These are phyloP conservation scores for Cephalopterus ornatus DNA, from an alignment of 2,113 vertebrate genomes.

Conservation along the genomic window DNA sequence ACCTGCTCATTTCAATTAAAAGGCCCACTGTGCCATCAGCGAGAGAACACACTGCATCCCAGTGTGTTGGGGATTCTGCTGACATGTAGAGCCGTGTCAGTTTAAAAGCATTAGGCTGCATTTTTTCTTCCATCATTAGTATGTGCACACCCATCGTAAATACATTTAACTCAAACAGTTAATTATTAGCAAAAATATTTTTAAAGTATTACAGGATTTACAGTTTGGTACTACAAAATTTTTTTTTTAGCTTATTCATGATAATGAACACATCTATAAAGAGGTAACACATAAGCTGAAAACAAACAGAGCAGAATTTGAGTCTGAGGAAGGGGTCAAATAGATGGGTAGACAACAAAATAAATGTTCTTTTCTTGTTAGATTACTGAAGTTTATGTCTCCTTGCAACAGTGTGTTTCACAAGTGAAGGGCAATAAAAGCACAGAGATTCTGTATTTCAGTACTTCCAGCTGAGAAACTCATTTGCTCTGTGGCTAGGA, in stretches of 20 bases:
- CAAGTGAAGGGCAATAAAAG: neutral
- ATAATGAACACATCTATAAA: neutral
- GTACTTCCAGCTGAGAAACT: slow-evolving; percentile 29
- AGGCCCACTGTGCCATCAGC: neutral
- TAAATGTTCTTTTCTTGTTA: neutral
- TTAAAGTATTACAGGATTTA: neutral
- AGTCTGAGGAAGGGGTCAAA: neutral
- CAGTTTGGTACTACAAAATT: neutral
- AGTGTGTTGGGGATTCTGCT: neutral
- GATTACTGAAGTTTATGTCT: neutral
- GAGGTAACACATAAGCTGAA: neutral
- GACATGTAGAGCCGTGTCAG: neutral
- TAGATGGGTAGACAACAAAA: neutral
- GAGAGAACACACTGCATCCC: neutral
- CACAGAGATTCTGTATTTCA: neutral
- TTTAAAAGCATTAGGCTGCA: neutral
- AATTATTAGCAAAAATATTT: neutral
- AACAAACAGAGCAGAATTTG: neutral
- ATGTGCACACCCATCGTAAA: neutral
- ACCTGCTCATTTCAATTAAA: neutral
- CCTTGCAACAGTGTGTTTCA: neutral
- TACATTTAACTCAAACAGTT: neutral
- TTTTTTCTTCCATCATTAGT: neutral
- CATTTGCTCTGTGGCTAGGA: slow-evolving; percentile 11
- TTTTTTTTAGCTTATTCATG: neutral